Evolutionary conservation across 1,140 invertebrate species (phyloP).

Genomic region (Pissodes strobi): DNA sequence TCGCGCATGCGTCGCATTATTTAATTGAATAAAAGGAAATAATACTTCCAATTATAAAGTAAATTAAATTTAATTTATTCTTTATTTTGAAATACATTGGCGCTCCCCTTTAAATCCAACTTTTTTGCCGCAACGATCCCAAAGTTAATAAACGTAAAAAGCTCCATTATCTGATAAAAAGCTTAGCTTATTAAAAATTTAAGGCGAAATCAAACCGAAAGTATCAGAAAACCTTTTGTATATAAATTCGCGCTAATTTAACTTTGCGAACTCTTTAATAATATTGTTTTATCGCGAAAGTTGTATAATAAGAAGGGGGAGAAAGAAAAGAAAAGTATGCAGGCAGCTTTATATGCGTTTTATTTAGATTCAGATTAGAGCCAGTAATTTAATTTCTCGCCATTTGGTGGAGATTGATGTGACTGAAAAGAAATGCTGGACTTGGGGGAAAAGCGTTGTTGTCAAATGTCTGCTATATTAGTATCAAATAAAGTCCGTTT

Average conservation of each 20-base stretch:
- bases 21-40: too few species aligned
- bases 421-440: conserved; percentile 5
- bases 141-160: conserved; percentile 26
- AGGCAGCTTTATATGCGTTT: conserved; percentile 18
- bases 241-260: conserved; percentile 27
- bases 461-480: background rate
- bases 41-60: too few species aligned
- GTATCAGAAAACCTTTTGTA: conserved; percentile 28
- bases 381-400: conserved; percentile 24
- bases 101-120: background rate
- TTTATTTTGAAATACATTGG: too few species aligned
- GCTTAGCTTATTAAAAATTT: conserved; percentile 25
- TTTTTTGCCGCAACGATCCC: conserved; percentile 13
- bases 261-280: conserved; percentile 25
- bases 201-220: conserved; percentile 25
- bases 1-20: too few species aligned
- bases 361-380: too few species aligned
- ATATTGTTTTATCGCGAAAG: conserved; percentile 28
- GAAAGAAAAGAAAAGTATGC: conserved; percentile 6
- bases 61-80: too few species aligned
- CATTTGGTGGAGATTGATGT: conserved; percentile 17
- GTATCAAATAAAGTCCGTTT: too few species aligned
- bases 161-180: conserved; percentile 30
- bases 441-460: background rate
- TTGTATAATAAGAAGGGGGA: conserved; percentile 20